Evolutionary conservation across 2,113 vertebrate genomes (phyloP), one percentile per base, ranked within the genome.

Genomic region (Tapirus terrestris): DNA sequence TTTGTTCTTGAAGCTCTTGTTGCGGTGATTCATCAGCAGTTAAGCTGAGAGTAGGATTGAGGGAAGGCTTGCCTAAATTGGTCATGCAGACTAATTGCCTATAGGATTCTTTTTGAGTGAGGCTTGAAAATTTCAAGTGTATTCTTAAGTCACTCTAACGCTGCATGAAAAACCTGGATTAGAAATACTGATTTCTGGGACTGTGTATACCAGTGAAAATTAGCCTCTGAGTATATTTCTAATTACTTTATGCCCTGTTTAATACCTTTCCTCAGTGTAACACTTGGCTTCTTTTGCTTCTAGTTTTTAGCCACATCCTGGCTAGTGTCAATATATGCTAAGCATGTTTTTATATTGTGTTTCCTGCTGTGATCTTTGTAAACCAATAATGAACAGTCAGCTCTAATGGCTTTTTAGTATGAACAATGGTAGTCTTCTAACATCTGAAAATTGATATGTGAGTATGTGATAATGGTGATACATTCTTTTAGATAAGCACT

Each of bases 401-500:
- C 23, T 60, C 5, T 61, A 31, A 51, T 87, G 18, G 29, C 39
- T 85, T 91, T 96, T 94, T 75, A 87, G 77, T 96, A 58, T 81
- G n/a, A 94, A 51, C 29, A 65, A 8, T 94, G 76, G 10, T 83
- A 82, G 63, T 95, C 75, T 95, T 96, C 53, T 94, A 93, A 84
- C 94, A 72, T 95, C n/a, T 89, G 43, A 91, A 87, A 95, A 89
- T 92, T 51, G n/a, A 13, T 91, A 58, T 33, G 56, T 96, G 60
- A 93, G 76, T 75, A 12, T 98, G 72, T 98, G 88, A 82, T 86
- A 85, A 85, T 76, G 81, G 68, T 89, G 81, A 96, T 98, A 6
- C 67, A 94, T 96, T 98, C 65, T 97, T 91, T 51, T 94, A 96
- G 96, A 95, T 89, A 92, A 97, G 43, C 72, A 85, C 72, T 97